phyloP scores from a whole-genome alignment of 2,113 vertebrate species.

The Phalacrocorax pelagicus region DNA sequence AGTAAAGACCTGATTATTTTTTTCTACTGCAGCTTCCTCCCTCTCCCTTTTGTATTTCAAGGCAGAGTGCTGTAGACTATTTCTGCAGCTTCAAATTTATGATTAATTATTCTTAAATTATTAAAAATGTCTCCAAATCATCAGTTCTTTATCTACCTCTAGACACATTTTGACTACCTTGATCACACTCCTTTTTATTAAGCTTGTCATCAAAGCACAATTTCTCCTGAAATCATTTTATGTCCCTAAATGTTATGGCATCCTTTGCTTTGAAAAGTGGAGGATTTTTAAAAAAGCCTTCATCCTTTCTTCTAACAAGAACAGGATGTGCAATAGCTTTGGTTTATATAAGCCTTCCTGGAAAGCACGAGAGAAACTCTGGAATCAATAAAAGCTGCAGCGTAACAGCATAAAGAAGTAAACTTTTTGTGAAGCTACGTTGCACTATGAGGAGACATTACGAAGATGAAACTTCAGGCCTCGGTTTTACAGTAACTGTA shows the following conservation, averaged over 20 bases:
- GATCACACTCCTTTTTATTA: neutral
- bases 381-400: constrained; percentile 21
- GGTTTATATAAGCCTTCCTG: constrained; percentile 46
- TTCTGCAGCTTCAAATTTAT: neutral
- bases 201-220: neutral
- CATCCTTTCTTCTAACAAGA: constrained; percentile 26
- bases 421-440: neutral
- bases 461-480: neutral
- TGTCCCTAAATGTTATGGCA: neutral
- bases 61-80: neutral
- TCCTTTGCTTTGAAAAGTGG: neutral
- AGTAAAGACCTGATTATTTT: neutral
- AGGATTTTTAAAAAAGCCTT: neutral
- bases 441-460: neutral
- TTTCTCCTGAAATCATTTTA: neutral
- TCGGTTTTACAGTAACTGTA: neutral
- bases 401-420: neutral
- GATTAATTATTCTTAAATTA: constrained; percentile 3
- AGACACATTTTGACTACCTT: neutral
- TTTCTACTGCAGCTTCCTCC: neutral
- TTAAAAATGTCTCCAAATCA: neutral
- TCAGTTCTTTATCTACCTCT: neutral
- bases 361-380: constrained; percentile 22
- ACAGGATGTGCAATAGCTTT: constrained; percentile 43
- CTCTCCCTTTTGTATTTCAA: neutral